Evolutionary conservation across 1,140 invertebrate species (phyloP).

Genomic region (Solen grandis): DNA sequence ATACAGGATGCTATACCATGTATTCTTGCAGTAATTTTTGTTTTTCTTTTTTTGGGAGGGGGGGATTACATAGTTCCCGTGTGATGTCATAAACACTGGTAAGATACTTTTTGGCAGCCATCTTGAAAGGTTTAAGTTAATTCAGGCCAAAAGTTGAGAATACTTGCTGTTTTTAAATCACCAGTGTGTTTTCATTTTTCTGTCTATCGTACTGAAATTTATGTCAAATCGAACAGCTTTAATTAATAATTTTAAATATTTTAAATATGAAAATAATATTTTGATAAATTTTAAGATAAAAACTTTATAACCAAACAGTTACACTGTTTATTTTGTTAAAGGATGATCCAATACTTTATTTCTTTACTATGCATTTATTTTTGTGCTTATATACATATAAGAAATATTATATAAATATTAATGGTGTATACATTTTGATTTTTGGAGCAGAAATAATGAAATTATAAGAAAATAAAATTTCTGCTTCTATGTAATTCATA

Average conservation of each 20-base stretch:
- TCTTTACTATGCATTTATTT: not conserved
- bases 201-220: not conserved
- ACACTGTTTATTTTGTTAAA: not conserved
- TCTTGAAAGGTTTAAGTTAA: not conserved
- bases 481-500: not conserved
- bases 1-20: too few species aligned
- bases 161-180: not conserved
- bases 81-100: not conserved
- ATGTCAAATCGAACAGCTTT: not conserved
- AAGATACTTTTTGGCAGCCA: not conserved
- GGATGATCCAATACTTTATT: not conserved
- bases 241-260: not conserved
- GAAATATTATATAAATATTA: not conserved
- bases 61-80: not conserved
- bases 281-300: not conserved
- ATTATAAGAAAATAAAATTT: not conserved
- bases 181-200: not conserved
- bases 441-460: not conserved
- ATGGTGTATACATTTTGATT: not conserved
- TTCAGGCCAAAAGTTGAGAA: not conserved
- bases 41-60: too few species aligned
- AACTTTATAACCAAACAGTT: not conserved
- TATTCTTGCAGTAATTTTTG: too few species aligned
- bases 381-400: not conserved
- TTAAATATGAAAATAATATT: not conserved